phyloP scores from a whole-genome alignment of 1,140 invertebrate species.

The Zophobas morio region DNA sequence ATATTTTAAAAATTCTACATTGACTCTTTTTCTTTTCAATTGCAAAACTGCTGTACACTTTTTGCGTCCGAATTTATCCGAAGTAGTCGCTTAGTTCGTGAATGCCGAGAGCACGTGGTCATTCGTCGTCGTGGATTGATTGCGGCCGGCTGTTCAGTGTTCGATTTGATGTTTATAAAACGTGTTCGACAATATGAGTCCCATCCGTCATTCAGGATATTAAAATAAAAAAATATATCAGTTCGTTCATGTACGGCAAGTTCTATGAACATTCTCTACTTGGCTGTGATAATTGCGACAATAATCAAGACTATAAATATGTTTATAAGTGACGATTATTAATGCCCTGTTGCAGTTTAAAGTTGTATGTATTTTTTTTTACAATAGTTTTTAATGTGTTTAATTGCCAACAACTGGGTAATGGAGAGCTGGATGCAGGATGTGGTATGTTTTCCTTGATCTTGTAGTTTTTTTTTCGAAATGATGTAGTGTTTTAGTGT shows the following conservation, averaged over 20 bases:
- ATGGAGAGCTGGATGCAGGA: constrained; percentile 48
- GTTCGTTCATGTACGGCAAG: no score
- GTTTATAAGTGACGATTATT: no score
- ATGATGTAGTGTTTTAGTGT: no score
- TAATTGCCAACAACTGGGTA: constrained; percentile 27
- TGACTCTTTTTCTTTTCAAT: background rate
- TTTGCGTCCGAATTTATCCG: constrained; percentile 23
- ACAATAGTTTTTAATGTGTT: constrained; percentile 22
- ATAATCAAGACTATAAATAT: background rate
- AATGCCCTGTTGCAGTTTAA: no score
- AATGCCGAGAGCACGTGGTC: constrained; percentile 35
- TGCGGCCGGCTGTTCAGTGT: constrained; percentile 1
- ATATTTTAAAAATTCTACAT: no score
- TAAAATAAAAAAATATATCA: no score
- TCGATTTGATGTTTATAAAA: background rate
- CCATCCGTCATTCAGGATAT: background rate
- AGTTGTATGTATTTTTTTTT: background rate
- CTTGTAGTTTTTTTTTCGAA: background rate
- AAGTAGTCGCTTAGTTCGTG: constrained; percentile 21
- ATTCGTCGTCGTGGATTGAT: constrained; percentile 28
- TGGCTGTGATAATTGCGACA: background rate
- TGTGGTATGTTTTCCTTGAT: constrained; percentile 38
- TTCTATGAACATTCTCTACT: no score
- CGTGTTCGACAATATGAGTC: constrained; percentile 4
- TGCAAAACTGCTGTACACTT: constrained; percentile 3